These are phyloP conservation scores for Gryllus longicercus DNA, from an alignment of 2,888 invertebrate genomes.

Conservation along the genomic window DNA sequence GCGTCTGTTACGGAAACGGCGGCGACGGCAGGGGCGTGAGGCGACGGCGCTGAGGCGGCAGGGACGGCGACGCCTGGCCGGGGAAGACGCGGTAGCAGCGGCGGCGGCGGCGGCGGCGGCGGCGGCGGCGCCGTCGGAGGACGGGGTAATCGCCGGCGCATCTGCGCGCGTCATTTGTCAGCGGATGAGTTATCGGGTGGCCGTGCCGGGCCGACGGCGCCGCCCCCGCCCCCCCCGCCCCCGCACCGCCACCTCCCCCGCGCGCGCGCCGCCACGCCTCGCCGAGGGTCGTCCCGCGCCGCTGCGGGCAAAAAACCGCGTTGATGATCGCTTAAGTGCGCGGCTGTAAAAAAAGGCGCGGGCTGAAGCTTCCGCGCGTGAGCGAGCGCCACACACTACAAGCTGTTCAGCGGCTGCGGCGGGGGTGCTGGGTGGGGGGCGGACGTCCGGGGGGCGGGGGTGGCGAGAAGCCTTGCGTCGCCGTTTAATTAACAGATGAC, in stretches of 20 bases:
- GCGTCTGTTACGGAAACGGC: neutral
- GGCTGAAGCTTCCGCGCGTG: neutral
- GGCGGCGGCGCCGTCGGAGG: neutral
- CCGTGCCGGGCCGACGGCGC: neutral
- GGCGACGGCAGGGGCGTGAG: neutral
- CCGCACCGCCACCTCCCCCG: neutral
- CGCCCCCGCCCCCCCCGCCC: neutral
- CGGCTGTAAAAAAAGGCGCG: neutral
- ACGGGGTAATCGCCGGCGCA: slow-evolving; percentile 17
- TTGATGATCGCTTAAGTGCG: slow-evolving; percentile 17
- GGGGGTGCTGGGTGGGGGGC: too few species aligned
- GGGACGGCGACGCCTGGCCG: neutral
- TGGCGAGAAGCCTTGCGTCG: too few species aligned
- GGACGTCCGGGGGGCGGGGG: too few species aligned
- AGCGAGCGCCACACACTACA: too few species aligned
- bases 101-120: neutral
- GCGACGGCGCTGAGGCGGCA: neutral
- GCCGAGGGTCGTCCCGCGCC: neutral
- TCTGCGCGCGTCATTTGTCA: slow-evolving; percentile 8
- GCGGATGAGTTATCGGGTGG: slow-evolving; percentile 6
- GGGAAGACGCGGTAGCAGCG: neutral
- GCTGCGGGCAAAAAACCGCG: neutral
- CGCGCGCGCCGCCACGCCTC: neutral
- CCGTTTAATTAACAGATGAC: neutral
- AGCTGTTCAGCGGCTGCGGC: too few species aligned